Conservation (phyloP, 2,113 vertebrate genomes). For the Antechinus stuartii region DNA sequence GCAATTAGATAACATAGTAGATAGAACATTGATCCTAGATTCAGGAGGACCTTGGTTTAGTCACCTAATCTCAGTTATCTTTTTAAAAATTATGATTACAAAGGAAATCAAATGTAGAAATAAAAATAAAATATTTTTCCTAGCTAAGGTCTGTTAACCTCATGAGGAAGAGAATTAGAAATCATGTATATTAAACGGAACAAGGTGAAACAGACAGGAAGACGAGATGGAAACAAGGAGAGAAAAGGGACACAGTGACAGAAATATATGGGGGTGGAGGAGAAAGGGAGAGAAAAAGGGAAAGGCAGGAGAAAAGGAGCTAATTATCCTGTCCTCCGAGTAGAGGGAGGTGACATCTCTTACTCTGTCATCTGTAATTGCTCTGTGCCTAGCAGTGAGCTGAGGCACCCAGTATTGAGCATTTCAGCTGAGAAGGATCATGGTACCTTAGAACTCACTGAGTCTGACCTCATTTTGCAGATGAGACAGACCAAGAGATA, state of each 20-base stretch:
- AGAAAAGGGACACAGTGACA: not conserved
- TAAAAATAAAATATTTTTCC: not conserved
- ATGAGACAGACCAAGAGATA: not conserved
- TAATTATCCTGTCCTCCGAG: not conserved
- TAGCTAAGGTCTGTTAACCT: not conserved
- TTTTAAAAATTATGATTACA: not conserved
- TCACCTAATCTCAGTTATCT: not conserved
- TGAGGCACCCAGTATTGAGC: not conserved
- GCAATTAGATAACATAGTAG: not conserved
- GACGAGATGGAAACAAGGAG: not conserved
- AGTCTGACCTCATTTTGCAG: not conserved
- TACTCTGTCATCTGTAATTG: not conserved
- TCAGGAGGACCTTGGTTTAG: not conserved
- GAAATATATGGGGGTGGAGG: not conserved
- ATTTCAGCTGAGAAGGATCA: not conserved
- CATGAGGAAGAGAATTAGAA: not conserved
- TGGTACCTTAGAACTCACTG: not conserved
- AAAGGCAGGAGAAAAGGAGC: not conserved
- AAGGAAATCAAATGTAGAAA: not conserved
- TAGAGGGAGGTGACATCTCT: not conserved
- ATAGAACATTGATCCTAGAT: not conserved
- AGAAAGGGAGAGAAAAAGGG: not conserved
- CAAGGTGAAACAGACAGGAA: not conserved
- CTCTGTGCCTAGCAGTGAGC: constrained; percentile 1
- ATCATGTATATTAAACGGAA: not conserved